Conservation (phyloP, 2,888 invertebrate species). For the Philereme vetulata region DNA sequence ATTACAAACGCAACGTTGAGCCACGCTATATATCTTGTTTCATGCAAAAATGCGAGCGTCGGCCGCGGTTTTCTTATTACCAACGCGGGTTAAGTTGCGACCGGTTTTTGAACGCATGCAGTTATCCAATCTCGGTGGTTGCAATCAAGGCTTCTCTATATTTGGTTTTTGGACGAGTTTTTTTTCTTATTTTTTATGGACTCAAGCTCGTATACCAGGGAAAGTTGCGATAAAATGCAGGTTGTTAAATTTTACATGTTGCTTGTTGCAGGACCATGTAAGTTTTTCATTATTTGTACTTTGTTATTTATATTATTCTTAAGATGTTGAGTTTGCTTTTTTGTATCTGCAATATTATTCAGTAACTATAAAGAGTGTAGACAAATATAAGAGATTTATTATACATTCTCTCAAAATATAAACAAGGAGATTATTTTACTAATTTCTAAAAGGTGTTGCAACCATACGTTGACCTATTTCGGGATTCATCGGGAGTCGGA, state of each 20-base stretch:
- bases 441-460: constrained; percentile 23
- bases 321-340: too few species aligned
- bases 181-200: constrained; percentile 33
- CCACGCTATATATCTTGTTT: constrained; percentile 58
- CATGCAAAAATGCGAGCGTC: constrained; percentile 66
- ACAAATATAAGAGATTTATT: too few species aligned
- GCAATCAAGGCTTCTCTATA: constrained; percentile 52
- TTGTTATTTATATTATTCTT: too few species aligned
- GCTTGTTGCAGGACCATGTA: not conserved
- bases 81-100: constrained; percentile 56
- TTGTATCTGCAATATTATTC: too few species aligned
- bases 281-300: too few species aligned
- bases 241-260: constrained; percentile 1
- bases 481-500: not conserved
- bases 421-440: constrained; percentile 2
- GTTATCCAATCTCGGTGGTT: constrained; percentile 50
- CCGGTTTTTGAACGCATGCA: constrained; percentile 60
- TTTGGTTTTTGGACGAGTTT: constrained; percentile 46
- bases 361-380: too few species aligned
- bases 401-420: too few species aligned
- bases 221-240: constrained; percentile 21
- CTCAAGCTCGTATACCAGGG: constrained; percentile 11
- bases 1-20: constrained; percentile 49
- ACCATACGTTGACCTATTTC: constrained; percentile 29
- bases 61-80: constrained; percentile 49